phyloP scores from a whole-genome alignment of 2,797 vertebrate species.

The Pangasius larnaudii region DNA sequence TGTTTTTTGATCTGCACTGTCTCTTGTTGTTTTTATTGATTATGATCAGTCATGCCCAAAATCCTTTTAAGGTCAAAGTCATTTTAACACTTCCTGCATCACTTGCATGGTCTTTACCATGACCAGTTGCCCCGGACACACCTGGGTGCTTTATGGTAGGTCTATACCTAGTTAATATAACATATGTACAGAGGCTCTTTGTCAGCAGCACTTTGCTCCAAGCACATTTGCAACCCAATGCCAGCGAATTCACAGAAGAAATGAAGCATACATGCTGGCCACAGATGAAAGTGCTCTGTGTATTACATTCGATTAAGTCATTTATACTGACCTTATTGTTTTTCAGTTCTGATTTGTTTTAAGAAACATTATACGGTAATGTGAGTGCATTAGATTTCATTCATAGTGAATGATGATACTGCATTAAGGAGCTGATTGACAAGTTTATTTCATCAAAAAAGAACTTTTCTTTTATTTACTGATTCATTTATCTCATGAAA shows the following conservation, averaged over 20 bases:
- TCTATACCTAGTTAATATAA: conserved; percentile 48
- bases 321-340: conserved; percentile 26
- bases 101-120: conserved; percentile 10
- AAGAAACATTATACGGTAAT: conserved; percentile 9
- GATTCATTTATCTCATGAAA: neutral
- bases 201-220: conserved; percentile 34
- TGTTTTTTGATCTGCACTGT: neutral
- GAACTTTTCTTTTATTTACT: neutral
- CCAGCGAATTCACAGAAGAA: conserved; percentile 36
- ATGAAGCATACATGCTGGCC: conserved; percentile 31
- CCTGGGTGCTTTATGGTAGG: conserved; percentile 36
- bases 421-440: neutral
- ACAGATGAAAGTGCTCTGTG: conserved; percentile 14
- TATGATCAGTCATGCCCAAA: neutral
- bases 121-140: conserved; percentile 38
- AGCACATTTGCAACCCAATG: conserved; percentile 47
- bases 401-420: neutral
- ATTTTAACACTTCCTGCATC: neutral
- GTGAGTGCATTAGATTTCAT: neutral
- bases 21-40: conserved; percentile 6
- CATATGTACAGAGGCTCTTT: conserved; percentile 54
- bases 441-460: conserved; percentile 12
- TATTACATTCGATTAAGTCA: conserved; percentile 13
- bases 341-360: conserved; percentile 33
- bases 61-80: neutral